Base-by-base conservation (phyloP, 2,888 invertebrate genomes). In the Cantharis rustica region DNA sequence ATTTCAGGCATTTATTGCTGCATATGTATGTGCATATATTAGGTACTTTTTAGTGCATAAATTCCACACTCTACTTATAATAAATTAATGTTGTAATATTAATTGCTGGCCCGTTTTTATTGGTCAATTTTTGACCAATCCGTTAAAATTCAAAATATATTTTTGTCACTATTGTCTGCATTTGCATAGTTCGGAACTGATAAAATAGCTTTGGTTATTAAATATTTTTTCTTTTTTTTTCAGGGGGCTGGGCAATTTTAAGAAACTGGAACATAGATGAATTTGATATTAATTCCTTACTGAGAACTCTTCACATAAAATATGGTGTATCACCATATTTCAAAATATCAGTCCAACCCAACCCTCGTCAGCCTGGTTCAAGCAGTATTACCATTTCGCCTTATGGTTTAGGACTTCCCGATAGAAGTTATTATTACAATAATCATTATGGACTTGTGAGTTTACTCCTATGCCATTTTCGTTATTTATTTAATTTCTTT, bases 331-430 rank as follows among this genome's bases (percentile, higher is more conserved):
- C 88, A 3, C 90, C 91, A 0, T 91, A 89, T 84, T 91, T 91
- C 84, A 86, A 87, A 80, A 87, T 91, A 15, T 85, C 88, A 16
- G 90, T 91, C 11, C 89, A 89, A 61, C 89, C 90, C 1, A 89
- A 91, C 84, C 89, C 90, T 1, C 84, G 85, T 64, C 82, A 86
- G 72, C 89, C 89, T 1, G 85, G 86, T 2, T 85, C 87, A 69
- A 89, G 89, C 80, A 89, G 89, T 73, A 90, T 91, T 72, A 86
- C 90, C 87, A 88, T 91, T 72, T 89, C 89, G 61, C 90, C 91
- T 13, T 87, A 90, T 4, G 91, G 90, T 10, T 86, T 91, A 75
- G 91, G 91, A 1, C 86, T 92, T 73, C 90, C 90, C 0, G 90
- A 90, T 84, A 86, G 86, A 68, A 89, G 88, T 69, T 91, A 90